Evolutionary conservation across 1,140 invertebrate genomes (phyloP).

Genomic region (Venturia canescens): DNA sequence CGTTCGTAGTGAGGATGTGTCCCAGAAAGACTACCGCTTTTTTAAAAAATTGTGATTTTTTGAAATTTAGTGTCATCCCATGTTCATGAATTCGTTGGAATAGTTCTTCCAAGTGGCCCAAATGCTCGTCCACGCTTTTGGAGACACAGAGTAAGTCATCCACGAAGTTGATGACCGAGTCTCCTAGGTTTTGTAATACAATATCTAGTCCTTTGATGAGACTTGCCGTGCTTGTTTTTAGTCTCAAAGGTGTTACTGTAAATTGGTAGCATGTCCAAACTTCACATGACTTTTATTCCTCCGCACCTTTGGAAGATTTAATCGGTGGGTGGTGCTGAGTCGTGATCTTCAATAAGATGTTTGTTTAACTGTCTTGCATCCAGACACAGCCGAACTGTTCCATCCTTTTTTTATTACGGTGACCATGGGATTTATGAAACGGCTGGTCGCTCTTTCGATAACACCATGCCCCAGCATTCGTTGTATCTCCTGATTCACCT

Average conservation of each 20-base stretch:
- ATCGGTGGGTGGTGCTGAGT: constrained; percentile 58
- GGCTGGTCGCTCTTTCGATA: constrained; percentile 55
- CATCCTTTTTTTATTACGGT: constrained; percentile 59
- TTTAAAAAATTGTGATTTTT: no score
- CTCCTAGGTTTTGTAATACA: no score
- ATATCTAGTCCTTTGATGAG: no score
- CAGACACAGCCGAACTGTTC: constrained; percentile 61
- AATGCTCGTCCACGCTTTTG: no score
- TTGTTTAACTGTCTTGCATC: constrained; percentile 65
- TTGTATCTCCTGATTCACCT: constrained; percentile 40
- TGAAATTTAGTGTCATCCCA: no score
- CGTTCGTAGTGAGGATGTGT: no score
- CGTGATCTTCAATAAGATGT: constrained; percentile 58
- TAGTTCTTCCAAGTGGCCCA: constrained; percentile 33
- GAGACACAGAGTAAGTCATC: no score
- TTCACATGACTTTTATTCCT: constrained; percentile 55
- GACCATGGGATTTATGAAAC: constrained; percentile 62
- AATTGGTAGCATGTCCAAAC: constrained; percentile 64
- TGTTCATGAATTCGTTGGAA: background rate
- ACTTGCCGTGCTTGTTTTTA: constrained; percentile 62
- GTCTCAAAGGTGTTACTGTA: constrained; percentile 62
- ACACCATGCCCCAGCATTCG: constrained; percentile 54
- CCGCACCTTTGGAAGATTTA: constrained; percentile 57
- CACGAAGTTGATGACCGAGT: no score
- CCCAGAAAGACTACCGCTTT: no score